These are phyloP conservation scores for Tangachromis dhanisi DNA, from an alignment of 2,113 vertebrate genomes.

Conservation along the genomic window DNA sequence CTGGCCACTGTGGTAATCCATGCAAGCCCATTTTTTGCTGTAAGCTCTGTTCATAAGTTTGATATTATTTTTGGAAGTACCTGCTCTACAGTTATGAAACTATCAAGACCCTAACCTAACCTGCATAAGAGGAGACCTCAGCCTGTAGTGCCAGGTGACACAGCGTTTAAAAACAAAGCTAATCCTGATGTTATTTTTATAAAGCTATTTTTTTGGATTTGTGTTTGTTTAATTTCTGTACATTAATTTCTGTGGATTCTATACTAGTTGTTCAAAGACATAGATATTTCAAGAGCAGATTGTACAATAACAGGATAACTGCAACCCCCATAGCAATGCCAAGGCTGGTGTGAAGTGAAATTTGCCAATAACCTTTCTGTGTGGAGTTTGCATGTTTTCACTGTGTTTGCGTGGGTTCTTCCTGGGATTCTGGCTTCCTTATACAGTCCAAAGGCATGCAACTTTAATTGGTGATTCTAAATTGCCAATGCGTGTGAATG, in stretches of 20 bases:
- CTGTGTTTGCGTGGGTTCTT: neutral
- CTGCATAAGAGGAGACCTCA: neutral
- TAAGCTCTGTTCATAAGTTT: slow-evolving; percentile 14
- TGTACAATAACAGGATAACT: neutral
- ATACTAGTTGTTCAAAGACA: neutral
- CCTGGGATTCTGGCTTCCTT: neutral
- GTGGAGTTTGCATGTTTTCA: neutral
- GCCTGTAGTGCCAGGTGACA: neutral
- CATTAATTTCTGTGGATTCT: neutral
- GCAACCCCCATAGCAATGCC: neutral
- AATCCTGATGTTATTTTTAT: neutral
- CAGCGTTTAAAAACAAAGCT: neutral
- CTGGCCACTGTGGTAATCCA: slow-evolving; percentile 37
- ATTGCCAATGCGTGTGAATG: neutral
- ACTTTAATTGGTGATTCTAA: neutral
- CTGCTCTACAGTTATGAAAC: neutral
- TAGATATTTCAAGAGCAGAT: neutral
- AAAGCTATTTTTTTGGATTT: neutral
- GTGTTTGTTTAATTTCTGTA: neutral
- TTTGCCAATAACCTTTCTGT: neutral
- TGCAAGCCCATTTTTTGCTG: slow-evolving; percentile 32
- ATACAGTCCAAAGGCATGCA: neutral
- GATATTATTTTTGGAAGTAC: neutral
- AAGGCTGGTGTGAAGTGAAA: neutral
- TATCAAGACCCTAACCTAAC: neutral